Conservation (phyloP, 2,113 vertebrate genomes). For the Haemorhous mexicanus region DNA sequence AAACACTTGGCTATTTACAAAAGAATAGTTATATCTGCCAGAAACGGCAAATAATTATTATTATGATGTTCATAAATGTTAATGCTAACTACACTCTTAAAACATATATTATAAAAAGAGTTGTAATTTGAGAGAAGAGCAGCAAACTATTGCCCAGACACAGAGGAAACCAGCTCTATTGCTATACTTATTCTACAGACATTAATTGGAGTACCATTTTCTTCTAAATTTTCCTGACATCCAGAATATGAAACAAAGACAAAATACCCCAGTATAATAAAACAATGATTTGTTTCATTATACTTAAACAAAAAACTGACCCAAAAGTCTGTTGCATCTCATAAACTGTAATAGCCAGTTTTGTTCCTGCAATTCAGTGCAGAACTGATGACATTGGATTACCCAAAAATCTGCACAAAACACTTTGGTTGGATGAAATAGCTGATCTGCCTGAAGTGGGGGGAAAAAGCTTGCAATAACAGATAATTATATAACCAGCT, state of each 20-base stretch:
- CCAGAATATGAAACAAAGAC: neutral
- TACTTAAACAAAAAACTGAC: neutral
- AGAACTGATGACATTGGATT: slow-evolving; percentile 2
- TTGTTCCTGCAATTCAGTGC: neutral
- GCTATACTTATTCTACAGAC: neutral
- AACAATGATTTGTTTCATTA: neutral
- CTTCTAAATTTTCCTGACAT: neutral
- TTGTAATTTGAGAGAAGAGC: neutral
- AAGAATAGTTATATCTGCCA: neutral
- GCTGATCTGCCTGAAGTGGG: slow-evolving; percentile 2
- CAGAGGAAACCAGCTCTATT: neutral
- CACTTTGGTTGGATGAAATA: neutral
- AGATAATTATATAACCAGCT: slow-evolving; percentile 60
- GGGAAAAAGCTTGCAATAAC: neutral
- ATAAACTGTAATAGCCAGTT: neutral
- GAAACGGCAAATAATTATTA: neutral
- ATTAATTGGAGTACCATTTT: neutral
- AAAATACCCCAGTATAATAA: rapidly evolving
- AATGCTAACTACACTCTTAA: slow-evolving; percentile 17
- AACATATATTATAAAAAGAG: neutral
- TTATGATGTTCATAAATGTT: slow-evolving; percentile 8
- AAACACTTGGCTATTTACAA: neutral
- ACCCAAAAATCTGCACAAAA: neutral
- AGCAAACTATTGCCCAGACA: slow-evolving; percentile 13
- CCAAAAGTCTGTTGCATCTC: neutral